phyloP scores from a whole-genome alignment of 2,113 vertebrate genomes.

The Corythaeola cristata region DNA sequence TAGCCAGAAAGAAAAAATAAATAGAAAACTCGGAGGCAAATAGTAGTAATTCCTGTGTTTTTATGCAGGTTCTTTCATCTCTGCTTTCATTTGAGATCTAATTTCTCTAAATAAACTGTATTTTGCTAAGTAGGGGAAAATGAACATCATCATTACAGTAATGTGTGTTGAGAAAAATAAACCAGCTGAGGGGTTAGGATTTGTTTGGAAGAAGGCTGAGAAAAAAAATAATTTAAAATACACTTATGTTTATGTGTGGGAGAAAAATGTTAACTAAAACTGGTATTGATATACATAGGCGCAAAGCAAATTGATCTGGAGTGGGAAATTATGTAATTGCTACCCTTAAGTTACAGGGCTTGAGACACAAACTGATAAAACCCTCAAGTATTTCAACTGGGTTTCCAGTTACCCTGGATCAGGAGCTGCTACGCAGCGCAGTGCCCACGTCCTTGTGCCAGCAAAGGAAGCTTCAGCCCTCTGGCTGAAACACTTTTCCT shows the following conservation, averaged over 20 bases:
- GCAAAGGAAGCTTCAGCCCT: not conserved
- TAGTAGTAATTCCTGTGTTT: not conserved
- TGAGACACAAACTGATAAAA: not conserved
- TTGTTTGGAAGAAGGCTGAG: not conserved
- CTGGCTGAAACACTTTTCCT: not conserved
- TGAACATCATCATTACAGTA: not conserved
- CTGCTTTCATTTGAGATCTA: not conserved
- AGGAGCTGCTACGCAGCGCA: rapidly evolving
- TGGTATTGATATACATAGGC: not conserved
- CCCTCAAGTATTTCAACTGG: not conserved
- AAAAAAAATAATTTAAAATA: not conserved
- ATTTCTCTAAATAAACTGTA: not conserved
- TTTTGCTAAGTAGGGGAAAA: not conserved
- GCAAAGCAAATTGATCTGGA: not conserved
- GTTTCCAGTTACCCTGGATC: not conserved
- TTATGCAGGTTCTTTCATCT: not conserved
- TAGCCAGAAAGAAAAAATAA: not conserved
- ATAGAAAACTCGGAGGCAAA: not conserved
- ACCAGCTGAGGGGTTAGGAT: not conserved
- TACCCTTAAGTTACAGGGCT: not conserved
- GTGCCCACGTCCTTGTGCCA: not conserved
- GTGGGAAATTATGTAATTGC: not conserved
- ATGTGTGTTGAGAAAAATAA: not conserved
- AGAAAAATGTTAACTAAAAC: not conserved
- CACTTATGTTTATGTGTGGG: not conserved